Evolutionary conservation across 2,113 vertebrate species (phyloP), one percentile per base, ranked within the genome.

Genomic region (Edolisoma coerulescens): DNA sequence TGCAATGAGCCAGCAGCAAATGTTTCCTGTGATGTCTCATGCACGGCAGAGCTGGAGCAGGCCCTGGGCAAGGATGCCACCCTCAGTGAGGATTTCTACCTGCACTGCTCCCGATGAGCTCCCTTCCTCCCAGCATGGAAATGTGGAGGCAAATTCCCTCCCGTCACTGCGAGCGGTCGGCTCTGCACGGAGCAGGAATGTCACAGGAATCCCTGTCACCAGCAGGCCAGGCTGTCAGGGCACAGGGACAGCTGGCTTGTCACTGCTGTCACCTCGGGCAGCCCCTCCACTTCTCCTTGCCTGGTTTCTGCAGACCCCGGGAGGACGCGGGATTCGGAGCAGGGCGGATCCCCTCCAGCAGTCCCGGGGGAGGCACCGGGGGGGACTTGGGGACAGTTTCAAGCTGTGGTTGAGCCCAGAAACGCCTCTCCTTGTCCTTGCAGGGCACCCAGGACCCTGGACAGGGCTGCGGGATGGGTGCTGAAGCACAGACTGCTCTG

Each of bases 111-210:
- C 73, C 26, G 21, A 7, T 21, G 16, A 69, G 14, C 16, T 86
- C 39, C 37, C 16, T 54, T 56, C 63, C 53, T 33, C 8, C 59
- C 53, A 17, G 33, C 53, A 3, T 1, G 49, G 76, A 50, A 37
- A 64, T 20, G 7, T 0, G 1, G 67, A 59, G 27, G 47, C 19
- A 18, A 79, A 54, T 76, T 37, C 75, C 57, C 27, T 26, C 57
- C 47, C 20, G 0, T 0, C 56, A 37, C 30, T 5, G 65, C 19
- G 26, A 33, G 30, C 7, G 32, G 17, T 2, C 4, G 0, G 3
- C 21, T 39, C 14, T 39, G 19, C 42, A 5, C 0, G 42, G 83
- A 83, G 75, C 86, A 83, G 79, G 35, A 49, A 76, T n/a, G 52
- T 11, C n/a, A n/a, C n/a, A n/a, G n/a, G n/a, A n/a, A n/a, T 56